phyloP scores from a whole-genome alignment of 1,140 invertebrate genomes.

The Drosophila paulistorum region DNA sequence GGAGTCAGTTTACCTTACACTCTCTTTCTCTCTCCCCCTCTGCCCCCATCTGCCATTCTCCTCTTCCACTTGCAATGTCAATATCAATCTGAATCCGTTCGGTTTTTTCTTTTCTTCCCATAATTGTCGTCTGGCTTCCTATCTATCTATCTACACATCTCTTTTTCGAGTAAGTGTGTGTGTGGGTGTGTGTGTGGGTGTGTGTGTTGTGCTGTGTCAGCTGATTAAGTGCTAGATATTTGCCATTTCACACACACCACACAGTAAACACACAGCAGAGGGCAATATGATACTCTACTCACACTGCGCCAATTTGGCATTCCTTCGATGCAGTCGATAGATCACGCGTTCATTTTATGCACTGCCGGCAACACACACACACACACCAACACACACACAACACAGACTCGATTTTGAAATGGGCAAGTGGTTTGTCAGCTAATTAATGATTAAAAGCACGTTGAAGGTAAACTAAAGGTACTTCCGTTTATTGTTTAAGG shows the following conservation, averaged over 20 bases:
- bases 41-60: no score
- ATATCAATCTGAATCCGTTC: slow-evolving; percentile 12
- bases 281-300: neutral
- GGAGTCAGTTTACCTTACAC: neutral
- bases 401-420: neutral
- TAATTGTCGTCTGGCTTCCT: slow-evolving; percentile 17
- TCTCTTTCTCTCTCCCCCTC: no score
- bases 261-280: slow-evolving; percentile 12
- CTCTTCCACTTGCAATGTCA: neutral
- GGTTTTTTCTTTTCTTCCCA: neutral
- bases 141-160: slow-evolving; percentile 7
- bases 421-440: slow-evolving; percentile 5
- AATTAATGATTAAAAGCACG: slow-evolving; percentile 12
- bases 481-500: slow-evolving; percentile 1
- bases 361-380: neutral
- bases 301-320: slow-evolving; percentile 6
- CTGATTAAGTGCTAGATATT: slow-evolving; percentile 46
- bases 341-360: slow-evolving; percentile 11
- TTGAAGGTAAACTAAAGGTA: neutral
- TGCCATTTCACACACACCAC: slow-evolving; percentile 37
- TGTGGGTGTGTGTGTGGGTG: slow-evolving; percentile 2
- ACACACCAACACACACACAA: neutral
- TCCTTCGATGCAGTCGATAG: slow-evolving; percentile 19
- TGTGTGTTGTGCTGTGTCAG: slow-evolving; percentile 32
- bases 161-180: neutral